A percentile compares a stretch with the other conserved stretches of the same genome.
phyloP scores from a whole-genome alignment of 2,888 invertebrate genomes.

The Phalera bucephala region DNA sequence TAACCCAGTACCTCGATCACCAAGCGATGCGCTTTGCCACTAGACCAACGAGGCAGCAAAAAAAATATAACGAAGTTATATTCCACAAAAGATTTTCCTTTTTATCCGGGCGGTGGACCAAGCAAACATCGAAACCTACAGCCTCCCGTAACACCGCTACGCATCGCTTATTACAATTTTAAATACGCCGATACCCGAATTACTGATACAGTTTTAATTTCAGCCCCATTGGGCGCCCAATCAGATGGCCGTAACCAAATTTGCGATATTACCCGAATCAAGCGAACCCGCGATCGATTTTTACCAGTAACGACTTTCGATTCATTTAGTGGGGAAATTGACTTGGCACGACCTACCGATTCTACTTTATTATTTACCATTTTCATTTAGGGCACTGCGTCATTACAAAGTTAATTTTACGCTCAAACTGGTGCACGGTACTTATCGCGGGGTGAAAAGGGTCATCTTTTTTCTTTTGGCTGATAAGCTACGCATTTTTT shows the following conservation, averaged over 20 bases:
- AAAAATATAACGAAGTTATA: too few species aligned
- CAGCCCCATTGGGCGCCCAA: constrained; percentile 20
- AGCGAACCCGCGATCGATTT: constrained; percentile 25
- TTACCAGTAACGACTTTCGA: constrained; percentile 45
- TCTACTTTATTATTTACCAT: constrained; percentile 52
- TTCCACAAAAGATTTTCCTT: background rate
- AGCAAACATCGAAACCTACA: too few species aligned
- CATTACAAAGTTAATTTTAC: constrained; percentile 40
- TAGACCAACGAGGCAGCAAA: too few species aligned
- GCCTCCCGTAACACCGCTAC: background rate
- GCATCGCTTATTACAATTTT: background rate
- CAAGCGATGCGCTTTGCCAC: too few species aligned
- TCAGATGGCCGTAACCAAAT: constrained; percentile 31
- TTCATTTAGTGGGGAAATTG: constrained; percentile 51
- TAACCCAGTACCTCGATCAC: too few species aligned
- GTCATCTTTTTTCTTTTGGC: constrained; percentile 14
- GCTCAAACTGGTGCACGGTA: constrained; percentile 29
- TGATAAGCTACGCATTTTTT: too few species aligned
- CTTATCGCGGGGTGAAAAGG: constrained; percentile 16
- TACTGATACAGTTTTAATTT: constrained; percentile 4
- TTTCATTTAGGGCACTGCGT: constrained; percentile 45
- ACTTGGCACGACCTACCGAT: constrained; percentile 43
- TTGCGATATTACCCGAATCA: constrained; percentile 28
- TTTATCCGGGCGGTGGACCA: background rate
- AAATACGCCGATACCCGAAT: background rate